Percentiles rank a stretch among this genome's conserved stretches.
Conservation (phyloP, 2,888 invertebrate species). For the Zygogramma bicolorata region DNA sequence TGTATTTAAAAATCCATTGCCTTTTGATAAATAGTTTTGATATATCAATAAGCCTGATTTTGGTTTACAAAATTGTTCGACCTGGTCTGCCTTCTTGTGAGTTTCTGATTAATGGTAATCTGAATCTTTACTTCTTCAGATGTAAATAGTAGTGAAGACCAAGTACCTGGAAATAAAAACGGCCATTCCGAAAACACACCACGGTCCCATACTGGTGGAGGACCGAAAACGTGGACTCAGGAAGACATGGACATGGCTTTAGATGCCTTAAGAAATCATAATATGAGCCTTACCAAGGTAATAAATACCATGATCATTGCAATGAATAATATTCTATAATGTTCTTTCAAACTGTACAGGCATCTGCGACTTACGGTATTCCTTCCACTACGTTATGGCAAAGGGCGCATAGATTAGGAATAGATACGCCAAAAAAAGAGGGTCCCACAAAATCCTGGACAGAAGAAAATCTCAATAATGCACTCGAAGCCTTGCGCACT, state of each 20-base stretch:
- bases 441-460: slow-evolving; percentile 90
- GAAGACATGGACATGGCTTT: slow-evolving; percentile 91
- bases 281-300: slow-evolving; percentile 91
- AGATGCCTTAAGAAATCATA: slow-evolving; percentile 86
- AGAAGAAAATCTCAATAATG: slow-evolving; percentile 84
- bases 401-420: slow-evolving; percentile 88
- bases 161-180: slow-evolving; percentile 57
- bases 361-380: slow-evolving; percentile 87
- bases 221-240: slow-evolving; percentile 89
- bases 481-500: slow-evolving; percentile 84
- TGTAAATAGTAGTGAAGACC: slow-evolving; percentile 52
- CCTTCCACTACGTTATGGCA: slow-evolving; percentile 94
- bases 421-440: slow-evolving; percentile 92
- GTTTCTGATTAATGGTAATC: too few species aligned
- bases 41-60: too few species aligned
- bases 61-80: too few species aligned
- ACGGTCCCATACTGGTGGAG: slow-evolving; percentile 67
- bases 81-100: too few species aligned
- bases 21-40: too few species aligned
- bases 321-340: neutral
- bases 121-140: slow-evolving; percentile 42
- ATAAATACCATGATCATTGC: neutral
- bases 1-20: too few species aligned
- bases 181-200: slow-evolving; percentile 61
- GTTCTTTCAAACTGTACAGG: slow-evolving; percentile 63